Percentiles rank a stretch among this genome's conserved stretches.
Evolutionary conservation across 1,140 invertebrate genomes (phyloP).

Genomic region (Nasonia longicornis): DNA sequence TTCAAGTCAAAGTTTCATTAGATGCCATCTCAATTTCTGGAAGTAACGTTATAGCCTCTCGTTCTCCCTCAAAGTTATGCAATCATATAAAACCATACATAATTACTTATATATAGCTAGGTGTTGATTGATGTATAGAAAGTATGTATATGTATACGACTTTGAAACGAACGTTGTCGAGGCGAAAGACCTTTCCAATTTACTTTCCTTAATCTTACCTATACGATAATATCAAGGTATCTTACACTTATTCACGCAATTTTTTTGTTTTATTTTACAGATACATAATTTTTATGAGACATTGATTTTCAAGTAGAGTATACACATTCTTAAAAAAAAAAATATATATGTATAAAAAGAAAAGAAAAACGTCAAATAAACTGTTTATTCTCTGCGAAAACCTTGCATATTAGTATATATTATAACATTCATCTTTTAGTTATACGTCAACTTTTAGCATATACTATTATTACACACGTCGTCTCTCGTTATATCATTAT

Average conservation of each 20-base stretch:
- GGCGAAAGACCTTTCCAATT: slow-evolving; percentile 4
- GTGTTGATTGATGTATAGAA: neutral
- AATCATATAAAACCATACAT: slow-evolving; percentile 22
- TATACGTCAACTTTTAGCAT: neutral
- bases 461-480: neutral
- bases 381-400: neutral
- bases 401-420: neutral
- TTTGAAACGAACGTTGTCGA: neutral
- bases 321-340: neutral
- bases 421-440: neutral
- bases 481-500: neutral
- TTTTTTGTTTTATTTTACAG: neutral
- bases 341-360: neutral
- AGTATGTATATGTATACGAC: neutral
- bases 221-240: neutral
- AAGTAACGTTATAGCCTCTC: neutral
- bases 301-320: slow-evolving; percentile 10
- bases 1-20: too few relatives aligned
- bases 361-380: neutral
- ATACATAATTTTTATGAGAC: neutral
- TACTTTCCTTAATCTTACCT: neutral
- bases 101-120: slow-evolving; percentile 27
- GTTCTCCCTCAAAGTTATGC: neutral
- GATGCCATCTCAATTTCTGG: neutral
- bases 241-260: neutral